phyloP scores from a whole-genome alignment of 2,888 invertebrate genomes.

The Griposia aprilina region DNA sequence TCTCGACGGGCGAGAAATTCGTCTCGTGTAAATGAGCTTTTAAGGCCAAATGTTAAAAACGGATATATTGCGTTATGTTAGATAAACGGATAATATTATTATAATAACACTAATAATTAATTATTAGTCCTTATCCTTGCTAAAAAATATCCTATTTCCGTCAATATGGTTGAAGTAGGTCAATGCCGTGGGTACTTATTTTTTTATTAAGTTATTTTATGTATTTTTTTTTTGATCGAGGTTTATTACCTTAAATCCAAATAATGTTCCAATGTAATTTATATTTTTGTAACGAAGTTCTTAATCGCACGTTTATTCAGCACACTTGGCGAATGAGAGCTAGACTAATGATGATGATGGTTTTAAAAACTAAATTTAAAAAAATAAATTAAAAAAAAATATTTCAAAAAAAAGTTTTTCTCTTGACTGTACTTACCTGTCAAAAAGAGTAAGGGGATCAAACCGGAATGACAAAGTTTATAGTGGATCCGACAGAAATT shows the following conservation, averaged over 20 bases:
- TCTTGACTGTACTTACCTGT: no score
- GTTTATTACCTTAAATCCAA: neutral
- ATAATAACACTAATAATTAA: neutral
- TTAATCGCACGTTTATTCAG: neutral
- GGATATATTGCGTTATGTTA: constrained; percentile 1
- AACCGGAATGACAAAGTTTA: no score
- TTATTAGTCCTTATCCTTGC: constrained; percentile 14
- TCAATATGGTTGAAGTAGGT: neutral
- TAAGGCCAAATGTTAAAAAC: neutral
- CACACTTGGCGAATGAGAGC: neutral
- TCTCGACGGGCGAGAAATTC: neutral
- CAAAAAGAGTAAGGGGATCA: no score
- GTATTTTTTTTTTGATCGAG: constrained; percentile 11
- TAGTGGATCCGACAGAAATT: no score
- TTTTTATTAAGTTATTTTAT: neutral
- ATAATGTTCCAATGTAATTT: neutral
- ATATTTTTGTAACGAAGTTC: neutral
- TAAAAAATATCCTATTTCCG: constrained; percentile 26
- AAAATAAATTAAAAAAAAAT: no score
- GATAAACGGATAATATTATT: neutral
- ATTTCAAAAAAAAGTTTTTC: no score
- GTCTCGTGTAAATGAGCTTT: neutral
- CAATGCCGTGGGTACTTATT: constrained; percentile 2
- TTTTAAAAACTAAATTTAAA: no score
- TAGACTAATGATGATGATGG: no score